Evolutionary conservation across 2,113 vertebrate species (phyloP), one percentile per base, ranked within the genome.

Genomic region (Nematolebias whitei): DNA sequence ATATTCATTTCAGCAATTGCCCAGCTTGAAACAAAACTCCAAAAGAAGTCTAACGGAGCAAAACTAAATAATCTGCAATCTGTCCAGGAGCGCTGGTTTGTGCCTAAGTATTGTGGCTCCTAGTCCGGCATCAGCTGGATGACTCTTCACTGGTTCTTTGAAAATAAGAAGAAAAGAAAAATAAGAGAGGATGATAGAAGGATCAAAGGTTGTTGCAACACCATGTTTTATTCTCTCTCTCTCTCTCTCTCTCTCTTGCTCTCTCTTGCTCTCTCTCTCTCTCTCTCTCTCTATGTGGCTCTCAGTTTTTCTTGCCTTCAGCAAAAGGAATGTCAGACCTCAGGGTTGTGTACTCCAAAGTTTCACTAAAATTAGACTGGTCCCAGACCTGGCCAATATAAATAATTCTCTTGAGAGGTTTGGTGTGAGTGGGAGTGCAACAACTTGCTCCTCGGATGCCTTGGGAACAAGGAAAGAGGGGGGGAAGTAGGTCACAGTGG

Each of bases 141-240:
- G 63, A n/a, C 71, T 65, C 74, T 76, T 76, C 79, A 15, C 71
- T 64, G 80, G 43, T 78, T 57, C 80, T 89, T 85, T 88, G 83
- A 87, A 87, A 84, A 61, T 72, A 48, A 83, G 64, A 82, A 83
- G 26, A 29, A 29, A 7, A 29, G 7, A 80, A 82, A 35, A 35
- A 35, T 8, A 35, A 35, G 80, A 79, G 68, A 38, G 76, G 71
- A 54, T 10, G 76, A 72, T 79, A 57, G 68, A 70, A 50, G 75
- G 83, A 90, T 90, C 83, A 89, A 89, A 87, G 84, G 78, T 54
- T 55, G 40, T 23, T 57, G 74, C 83, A 62, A 73, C 66, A 13
- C 60, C 82, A 90, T 90, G 88, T 90, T 89, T 89, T 88, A 89
- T 91, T 92, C 87, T 79, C 80, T 83, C 40, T 85, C 62, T 81